phyloP scores from a whole-genome alignment of 35 echinoderm and acorn worm species.

The Ophiothrix spiculata region DNA sequence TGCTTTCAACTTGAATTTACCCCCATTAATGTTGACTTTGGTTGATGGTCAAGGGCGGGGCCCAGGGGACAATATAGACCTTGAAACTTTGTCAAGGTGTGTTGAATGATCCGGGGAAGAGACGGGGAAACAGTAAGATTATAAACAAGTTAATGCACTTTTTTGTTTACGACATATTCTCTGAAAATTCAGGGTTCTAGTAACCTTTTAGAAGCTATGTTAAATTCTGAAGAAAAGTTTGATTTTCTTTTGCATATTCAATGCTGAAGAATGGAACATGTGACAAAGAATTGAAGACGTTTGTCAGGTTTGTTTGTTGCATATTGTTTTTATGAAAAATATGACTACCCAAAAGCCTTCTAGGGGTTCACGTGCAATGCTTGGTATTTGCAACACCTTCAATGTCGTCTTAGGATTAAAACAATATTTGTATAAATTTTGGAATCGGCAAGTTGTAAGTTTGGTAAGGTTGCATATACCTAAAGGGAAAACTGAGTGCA shows the following conservation, averaged over 20 bases:
- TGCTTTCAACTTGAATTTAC: not conserved
- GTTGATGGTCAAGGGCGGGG: constrained; percentile 7
- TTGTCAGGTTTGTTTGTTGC: too few species aligned
- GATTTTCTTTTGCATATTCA: too few species aligned
- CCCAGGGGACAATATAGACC: not conserved
- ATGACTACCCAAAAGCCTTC: not conserved
- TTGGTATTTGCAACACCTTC: not conserved
- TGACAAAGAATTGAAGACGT: too few species aligned
- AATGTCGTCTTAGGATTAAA: not conserved
- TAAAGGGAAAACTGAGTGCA: not conserved
- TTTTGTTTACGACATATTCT: too few species aligned
- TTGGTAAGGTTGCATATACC: not conserved
- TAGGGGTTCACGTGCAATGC: not conserved
- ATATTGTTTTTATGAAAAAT: not conserved
- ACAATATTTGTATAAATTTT: constrained; percentile 6
- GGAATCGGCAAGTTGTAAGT: too few species aligned
- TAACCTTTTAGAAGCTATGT: too few species aligned
- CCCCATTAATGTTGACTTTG: not conserved
- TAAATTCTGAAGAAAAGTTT: too few species aligned
- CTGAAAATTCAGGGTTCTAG: too few species aligned
- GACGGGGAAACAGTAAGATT: too few species aligned
- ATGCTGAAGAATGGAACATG: too few species aligned
- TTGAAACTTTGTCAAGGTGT: not conserved
- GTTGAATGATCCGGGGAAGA: not conserved
- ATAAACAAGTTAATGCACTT: not conserved